These are phyloP conservation scores for Poeciliopsis infans DNA, from an alignment of 2,797 vertebrate genomes.

Conservation along the genomic window DNA sequence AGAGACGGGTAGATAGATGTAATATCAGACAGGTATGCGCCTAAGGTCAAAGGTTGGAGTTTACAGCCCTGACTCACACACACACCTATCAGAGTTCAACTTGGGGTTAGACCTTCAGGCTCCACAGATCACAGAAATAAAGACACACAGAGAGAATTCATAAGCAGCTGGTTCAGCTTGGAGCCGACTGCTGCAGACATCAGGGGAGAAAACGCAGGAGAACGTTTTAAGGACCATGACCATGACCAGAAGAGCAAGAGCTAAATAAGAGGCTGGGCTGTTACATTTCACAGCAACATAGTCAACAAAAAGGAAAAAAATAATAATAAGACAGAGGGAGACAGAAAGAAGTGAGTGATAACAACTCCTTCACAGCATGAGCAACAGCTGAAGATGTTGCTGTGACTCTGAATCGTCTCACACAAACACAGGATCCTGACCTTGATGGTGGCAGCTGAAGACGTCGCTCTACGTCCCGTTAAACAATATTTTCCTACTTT, in stretches of 20 bases:
- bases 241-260: conserved; percentile 16
- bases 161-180: conserved; percentile 64
- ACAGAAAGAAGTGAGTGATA: conserved; percentile 22
- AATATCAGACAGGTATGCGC: conserved; percentile 38
- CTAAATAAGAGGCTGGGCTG: background rate
- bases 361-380: conserved; percentile 46
- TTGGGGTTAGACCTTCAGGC: conserved; percentile 71
- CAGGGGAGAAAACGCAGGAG: conserved; percentile 11
- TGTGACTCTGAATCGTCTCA: conserved; percentile 62
- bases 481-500: conserved; percentile 13
- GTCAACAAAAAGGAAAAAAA: background rate
- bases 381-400: conserved; percentile 71
- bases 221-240: conserved; percentile 20
- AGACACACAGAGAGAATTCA: conserved; percentile 61
- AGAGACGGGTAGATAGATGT: conserved; percentile 18
- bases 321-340: background rate
- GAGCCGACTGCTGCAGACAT: conserved; percentile 42
- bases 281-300: background rate
- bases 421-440: conserved; percentile 36
- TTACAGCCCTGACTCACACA: conserved; percentile 28
- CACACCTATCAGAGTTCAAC: conserved; percentile 60
- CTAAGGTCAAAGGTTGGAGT: conserved; percentile 48
- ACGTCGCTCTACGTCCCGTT: conserved; percentile 41
- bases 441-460: conserved; percentile 65
- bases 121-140: conserved; percentile 52